Evolutionary conservation across 2,888 invertebrate genomes (phyloP).

Genomic region (Phortica magna): DNA sequence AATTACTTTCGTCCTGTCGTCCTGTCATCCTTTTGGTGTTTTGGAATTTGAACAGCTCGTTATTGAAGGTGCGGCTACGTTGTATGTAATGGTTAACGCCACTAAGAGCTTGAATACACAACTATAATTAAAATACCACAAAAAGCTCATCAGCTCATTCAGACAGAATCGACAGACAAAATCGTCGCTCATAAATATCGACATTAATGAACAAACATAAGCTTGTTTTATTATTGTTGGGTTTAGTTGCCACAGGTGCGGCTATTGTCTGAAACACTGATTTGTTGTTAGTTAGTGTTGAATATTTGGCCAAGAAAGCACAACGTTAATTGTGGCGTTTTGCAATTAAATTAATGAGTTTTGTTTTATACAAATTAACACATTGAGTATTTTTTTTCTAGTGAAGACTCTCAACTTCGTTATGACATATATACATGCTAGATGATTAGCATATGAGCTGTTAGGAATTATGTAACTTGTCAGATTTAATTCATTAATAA

Average conservation of each 20-base stretch:
- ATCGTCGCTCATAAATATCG: neutral
- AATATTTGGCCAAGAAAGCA: neutral
- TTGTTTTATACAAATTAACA: too few relatives aligned
- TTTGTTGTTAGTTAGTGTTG: neutral
- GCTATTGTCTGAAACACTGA: neutral
- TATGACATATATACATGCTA: too few relatives aligned
- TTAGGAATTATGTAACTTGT: too few relatives aligned
- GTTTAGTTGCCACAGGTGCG: neutral
- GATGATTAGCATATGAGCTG: too few relatives aligned
- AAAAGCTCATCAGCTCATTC: neutral
- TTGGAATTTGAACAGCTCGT: neutral
- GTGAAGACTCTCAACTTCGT: too few relatives aligned
- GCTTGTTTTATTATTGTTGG: neutral
- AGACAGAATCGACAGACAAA: neutral
- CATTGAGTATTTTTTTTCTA: too few relatives aligned
- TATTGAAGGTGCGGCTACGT: neutral
- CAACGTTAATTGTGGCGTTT: neutral
- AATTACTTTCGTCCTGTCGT: constrained; percentile 57
- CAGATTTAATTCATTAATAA: too few relatives aligned
- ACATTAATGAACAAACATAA: neutral
- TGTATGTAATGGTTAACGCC: neutral
- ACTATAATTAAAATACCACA: constrained; percentile 2
- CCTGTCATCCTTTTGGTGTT: neutral
- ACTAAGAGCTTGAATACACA: neutral
- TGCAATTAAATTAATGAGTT: neutral